These are phyloP conservation scores for Heliconius ethilla DNA, from an alignment of 2,888 invertebrate genomes.

Conservation along the genomic window DNA sequence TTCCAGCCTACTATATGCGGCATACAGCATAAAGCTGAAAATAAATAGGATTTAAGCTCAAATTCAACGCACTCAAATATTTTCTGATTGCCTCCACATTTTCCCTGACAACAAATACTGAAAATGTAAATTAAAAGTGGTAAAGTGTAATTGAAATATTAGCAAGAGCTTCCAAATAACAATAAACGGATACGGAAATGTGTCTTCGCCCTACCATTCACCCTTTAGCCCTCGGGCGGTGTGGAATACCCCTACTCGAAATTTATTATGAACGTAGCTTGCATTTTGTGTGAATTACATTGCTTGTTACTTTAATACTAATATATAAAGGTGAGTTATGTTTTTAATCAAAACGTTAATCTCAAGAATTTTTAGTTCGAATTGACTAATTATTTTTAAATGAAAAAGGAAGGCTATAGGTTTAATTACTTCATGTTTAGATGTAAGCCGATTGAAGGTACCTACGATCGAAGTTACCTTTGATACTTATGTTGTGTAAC, in stretches of 20 bases:
- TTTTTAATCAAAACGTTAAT: too few relatives aligned
- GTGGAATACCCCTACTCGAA: conserved; percentile 35
- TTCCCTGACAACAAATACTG: not conserved
- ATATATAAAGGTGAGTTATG: too few relatives aligned
- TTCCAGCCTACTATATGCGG: not conserved
- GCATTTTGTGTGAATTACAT: not conserved
- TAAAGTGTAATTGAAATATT: conserved; percentile 32
- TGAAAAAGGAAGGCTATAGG: too few relatives aligned
- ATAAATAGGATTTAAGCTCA: not conserved
- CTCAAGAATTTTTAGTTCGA: too few relatives aligned
- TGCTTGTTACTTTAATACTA: not conserved
- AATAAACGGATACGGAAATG: conserved; percentile 43
- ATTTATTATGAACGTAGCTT: not conserved
- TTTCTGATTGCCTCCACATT: not conserved
- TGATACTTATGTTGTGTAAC: too few relatives aligned
- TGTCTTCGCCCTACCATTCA: conserved; percentile 45
- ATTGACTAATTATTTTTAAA: too few relatives aligned
- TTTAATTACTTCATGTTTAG: too few relatives aligned
- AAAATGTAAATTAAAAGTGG: not conserved
- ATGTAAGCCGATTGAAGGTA: too few relatives aligned
- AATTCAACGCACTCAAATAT: not conserved
- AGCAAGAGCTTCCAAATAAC: conserved; percentile 36
- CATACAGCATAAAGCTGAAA: not conserved
- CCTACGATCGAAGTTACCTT: too few relatives aligned
- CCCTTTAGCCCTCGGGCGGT: conserved; percentile 47